A percentile compares a stretch with the other conserved stretches of the same genome.
phyloP scores from a whole-genome alignment of 2,113 vertebrate genomes.

The Zosterops hypoxanthus region DNA sequence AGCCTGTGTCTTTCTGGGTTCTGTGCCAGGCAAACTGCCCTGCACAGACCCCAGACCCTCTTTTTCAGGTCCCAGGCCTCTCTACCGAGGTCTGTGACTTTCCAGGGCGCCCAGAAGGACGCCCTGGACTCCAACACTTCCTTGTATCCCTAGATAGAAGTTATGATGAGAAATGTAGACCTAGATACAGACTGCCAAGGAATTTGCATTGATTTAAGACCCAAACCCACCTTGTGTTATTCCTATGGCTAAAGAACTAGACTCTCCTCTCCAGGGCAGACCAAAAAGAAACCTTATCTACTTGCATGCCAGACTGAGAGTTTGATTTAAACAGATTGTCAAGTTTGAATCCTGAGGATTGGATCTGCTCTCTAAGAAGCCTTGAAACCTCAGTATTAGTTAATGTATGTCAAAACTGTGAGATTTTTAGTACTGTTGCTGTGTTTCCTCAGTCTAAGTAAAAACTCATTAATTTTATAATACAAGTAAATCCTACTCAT shows the following conservation, averaged over 20 bases:
- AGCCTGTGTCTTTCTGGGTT: no score
- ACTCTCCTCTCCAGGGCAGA: neutral
- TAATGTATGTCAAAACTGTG: neutral
- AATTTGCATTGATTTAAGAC: neutral
- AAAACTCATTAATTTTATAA: slow-evolving; percentile 8
- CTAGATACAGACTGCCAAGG: neutral
- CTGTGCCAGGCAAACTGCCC: no score
- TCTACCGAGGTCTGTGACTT: no score
- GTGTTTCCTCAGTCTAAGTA: neutral
- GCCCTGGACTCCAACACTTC: neutral
- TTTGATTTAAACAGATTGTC: neutral
- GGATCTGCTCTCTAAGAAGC: neutral
- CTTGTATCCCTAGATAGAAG: neutral
- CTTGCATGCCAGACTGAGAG: neutral
- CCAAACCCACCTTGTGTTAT: neutral
- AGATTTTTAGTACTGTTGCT: neutral
- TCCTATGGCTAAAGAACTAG: neutral
- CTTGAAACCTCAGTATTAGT: neutral
- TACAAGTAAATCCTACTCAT: neutral
- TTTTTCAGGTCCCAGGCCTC: no score
- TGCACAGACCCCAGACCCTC: no score
- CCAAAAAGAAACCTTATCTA: neutral
- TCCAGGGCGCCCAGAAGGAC: no score
- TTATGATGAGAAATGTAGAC: neutral
- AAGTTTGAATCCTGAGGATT: neutral